Evolutionary conservation across 2,113 vertebrate species (phyloP).

Genomic region (Podarcis raffonei): DNA sequence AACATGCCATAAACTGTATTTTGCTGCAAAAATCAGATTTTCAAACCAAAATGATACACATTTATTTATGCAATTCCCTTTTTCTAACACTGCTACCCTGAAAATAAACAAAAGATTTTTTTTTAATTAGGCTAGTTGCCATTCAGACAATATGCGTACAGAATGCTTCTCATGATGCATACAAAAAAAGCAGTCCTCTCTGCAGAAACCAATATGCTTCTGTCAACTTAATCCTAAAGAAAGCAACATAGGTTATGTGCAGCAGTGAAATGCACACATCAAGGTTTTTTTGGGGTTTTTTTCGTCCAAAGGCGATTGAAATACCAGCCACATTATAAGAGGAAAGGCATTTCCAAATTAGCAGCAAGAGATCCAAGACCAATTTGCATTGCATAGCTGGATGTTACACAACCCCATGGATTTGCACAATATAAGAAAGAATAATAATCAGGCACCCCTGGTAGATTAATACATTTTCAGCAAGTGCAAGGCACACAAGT

Average conservation of each 20-base stretch:
- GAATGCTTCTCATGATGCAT: neutral
- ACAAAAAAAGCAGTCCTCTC: neutral
- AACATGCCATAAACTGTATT: neutral
- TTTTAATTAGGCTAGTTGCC: neutral
- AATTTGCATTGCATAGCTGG: constrained; percentile 5
- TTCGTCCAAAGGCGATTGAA: neutral
- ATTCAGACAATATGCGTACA: neutral
- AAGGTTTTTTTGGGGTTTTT: neutral
- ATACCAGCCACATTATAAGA: neutral
- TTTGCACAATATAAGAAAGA: neutral
- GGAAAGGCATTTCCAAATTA: constrained; percentile 4
- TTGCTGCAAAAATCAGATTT: neutral
- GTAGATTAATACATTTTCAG: constrained; percentile 2
- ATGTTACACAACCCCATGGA: neutral
- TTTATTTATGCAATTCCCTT: neutral
- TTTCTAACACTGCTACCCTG: neutral
- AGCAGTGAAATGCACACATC: neutral
- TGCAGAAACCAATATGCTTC: neutral
- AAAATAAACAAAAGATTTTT: neutral
- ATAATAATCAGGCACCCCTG: neutral
- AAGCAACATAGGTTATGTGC: neutral
- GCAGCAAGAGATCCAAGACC: neutral
- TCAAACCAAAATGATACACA: neutral
- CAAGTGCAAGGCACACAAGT: neutral
- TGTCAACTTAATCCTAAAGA: neutral